Evolutionary conservation across 2,797 vertebrate species (phyloP).

Genomic region (Pipistrellus pygmaeus): DNA sequence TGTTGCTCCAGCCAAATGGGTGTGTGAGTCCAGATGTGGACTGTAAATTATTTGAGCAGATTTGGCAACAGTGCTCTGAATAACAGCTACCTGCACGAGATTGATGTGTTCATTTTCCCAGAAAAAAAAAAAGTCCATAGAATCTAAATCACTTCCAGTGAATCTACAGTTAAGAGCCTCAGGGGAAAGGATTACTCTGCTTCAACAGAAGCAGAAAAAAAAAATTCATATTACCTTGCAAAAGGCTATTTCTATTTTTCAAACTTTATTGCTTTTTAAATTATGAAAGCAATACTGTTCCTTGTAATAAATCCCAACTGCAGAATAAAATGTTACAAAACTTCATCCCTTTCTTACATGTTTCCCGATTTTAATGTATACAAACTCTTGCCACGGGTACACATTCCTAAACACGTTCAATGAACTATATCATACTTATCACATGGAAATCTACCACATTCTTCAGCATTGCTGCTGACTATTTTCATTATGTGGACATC

Average conservation of each 20-base stretch:
- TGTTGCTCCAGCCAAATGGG: not conserved
- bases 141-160: conserved; percentile 7
- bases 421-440: not conserved
- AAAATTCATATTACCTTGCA: conserved; percentile 36
- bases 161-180: not conserved
- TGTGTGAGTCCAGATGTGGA: not conserved
- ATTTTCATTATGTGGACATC: not conserved
- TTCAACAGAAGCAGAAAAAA: conserved; percentile 3
- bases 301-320: conserved; percentile 39
- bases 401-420: not conserved
- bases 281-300: conserved; percentile 6
- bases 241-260: not conserved
- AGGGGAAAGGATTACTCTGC: not conserved
- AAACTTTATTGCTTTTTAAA: conserved; percentile 28
- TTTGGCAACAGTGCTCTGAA: not conserved
- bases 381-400: not conserved
- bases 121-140: not conserved
- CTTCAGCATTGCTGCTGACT: not conserved
- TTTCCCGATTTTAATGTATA: not conserved
- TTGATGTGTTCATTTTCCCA: not conserved
- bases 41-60: not conserved
- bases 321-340: not conserved
- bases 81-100: not conserved
- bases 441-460: not conserved
- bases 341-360: not conserved